Evolutionary conservation across 2,888 invertebrate species (phyloP).

Genomic region (Petrolisthes cinctipes): DNA sequence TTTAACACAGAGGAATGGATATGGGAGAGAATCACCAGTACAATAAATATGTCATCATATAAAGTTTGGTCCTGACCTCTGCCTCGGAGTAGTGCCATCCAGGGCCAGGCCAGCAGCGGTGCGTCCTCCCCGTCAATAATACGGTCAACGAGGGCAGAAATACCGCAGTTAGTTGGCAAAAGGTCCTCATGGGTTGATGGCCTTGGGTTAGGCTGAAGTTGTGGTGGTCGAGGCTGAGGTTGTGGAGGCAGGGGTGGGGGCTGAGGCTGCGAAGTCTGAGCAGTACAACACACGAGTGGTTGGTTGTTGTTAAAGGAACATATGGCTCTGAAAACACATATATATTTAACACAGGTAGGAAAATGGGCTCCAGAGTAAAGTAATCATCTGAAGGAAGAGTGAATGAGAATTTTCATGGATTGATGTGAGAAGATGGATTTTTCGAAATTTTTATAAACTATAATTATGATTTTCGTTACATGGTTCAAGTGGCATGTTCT

Average conservation of each 20-base stretch:
- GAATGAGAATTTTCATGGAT: background rate
- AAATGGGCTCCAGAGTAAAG: background rate
- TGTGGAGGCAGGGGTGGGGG: background rate
- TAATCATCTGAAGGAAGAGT: background rate
- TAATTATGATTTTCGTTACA: too few relatives aligned
- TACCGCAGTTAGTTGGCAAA: conserved; percentile 11
- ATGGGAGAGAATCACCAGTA: too few relatives aligned
- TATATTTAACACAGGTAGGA: background rate
- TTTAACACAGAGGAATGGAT: too few relatives aligned
- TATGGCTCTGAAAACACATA: background rate
- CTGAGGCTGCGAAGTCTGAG: too few relatives aligned
- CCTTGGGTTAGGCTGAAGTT: background rate
- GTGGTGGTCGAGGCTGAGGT: background rate
- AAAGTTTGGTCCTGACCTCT: background rate
- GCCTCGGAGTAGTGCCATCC: conserved; percentile 35
- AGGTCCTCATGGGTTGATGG: background rate
- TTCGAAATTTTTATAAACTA: too few relatives aligned
- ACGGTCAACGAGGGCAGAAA: conserved; percentile 11
- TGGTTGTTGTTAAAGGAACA: background rate
- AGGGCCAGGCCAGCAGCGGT: conserved; percentile 36
- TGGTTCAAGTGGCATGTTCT: too few relatives aligned
- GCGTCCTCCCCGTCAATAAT: conserved; percentile 35
- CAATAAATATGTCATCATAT: too few relatives aligned
- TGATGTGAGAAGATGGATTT: too few relatives aligned
- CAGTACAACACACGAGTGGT: conserved; percentile 33